Base-by-base conservation (phyloP, 2,888 invertebrate species). In the Dryomyza anilis region DNA sequence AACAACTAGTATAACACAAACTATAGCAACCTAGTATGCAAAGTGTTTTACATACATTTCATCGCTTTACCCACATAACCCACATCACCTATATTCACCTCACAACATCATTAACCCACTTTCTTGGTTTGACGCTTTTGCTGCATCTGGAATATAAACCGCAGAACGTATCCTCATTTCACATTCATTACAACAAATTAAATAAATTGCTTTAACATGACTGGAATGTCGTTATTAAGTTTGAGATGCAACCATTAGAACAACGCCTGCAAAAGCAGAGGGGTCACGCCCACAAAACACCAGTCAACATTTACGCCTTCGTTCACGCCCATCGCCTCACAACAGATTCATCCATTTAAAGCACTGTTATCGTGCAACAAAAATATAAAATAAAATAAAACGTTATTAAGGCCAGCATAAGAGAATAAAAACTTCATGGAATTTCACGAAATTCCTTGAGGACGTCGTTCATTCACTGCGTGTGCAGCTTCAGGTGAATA, bases 131-230 rank as follows among this genome's bases (percentile, higher is more conserved):
- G 12, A 29, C 19, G n/a, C n/a, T n/a, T n/a, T n/a, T 43, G 33
- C 25, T 45, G 62, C 10, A 39, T 55, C n/a, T n/a, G 62, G 30
- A 63, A 25, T 63, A 66, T n/a, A 57, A 46, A 16, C 57, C 50
- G 39, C 63, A 57, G 57, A 63, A 57, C 33, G 63, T n/a, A n/a
- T 57, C 57, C 63, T 63, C 63, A 63, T 63, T 63, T 63, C 63
- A 58, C 63, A 63, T 63, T 63, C 63, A 63, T 63, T 63, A 63
- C 57, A 63, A 45, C 63, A 58, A 56, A 63, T 57, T 50, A 57
- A 65, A 61, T 61, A 56, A 56, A 61, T 61, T 62, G 45, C 45
- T 29, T 48, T 56, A 61, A 60, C 67, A 46, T 63, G 55, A 39
- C 63, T 55, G 55, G 55, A 36, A 55, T 55, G 23, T 30, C 55